Base-by-base conservation (phyloP, 2,888 invertebrate species). In the Diadromus collaris region DNA sequence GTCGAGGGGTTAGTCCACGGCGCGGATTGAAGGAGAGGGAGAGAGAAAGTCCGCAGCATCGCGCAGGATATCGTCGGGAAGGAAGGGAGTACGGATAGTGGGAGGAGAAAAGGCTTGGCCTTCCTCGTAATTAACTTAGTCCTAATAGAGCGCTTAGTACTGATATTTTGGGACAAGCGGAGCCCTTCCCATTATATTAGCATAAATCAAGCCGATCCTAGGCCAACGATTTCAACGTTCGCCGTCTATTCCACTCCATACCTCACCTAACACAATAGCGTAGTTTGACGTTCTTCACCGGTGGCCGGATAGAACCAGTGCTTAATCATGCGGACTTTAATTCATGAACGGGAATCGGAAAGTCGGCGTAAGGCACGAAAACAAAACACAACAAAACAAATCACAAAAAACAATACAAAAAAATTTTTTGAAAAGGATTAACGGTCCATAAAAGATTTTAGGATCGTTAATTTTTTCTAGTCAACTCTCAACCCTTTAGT, bases 71-170 rank as follows among this genome's bases (percentile, higher is more conserved):
- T 74, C 74, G 74, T 75, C 34, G 77, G 67, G 21, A 46, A 73
- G 72, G 51, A 67, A 68, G 64, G 56, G 51, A 83, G 81, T 77
- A 29, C 79, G 61, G 21, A 21, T 82, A 82, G 83, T 82, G 78
- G 85, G 80, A 82, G 85, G 82, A 83, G 83, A 82, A 81, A 82
- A 75, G 78, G 74, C 78, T 76, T 78, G 79, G 24, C 81, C 80
- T 73, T 72, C 78, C 82, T 85, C 87, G 83, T 86, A 87, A 87
- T 87, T 87, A 87, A 86, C 86, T 87, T 86, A 86, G 83, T 82
- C 84, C 85, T 87, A 87, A 87, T 87, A 87, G 87, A 87, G 87
- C 87, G 83, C 86, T 87, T 87, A 86, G 84, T 84, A 82, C 77
- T 78, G 82, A 82, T 82, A 76, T 86, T 85, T 83, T 82, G 81